Base-by-base conservation (phyloP, 2,113 vertebrate genomes). In the Cyrtonyx montezumae region DNA sequence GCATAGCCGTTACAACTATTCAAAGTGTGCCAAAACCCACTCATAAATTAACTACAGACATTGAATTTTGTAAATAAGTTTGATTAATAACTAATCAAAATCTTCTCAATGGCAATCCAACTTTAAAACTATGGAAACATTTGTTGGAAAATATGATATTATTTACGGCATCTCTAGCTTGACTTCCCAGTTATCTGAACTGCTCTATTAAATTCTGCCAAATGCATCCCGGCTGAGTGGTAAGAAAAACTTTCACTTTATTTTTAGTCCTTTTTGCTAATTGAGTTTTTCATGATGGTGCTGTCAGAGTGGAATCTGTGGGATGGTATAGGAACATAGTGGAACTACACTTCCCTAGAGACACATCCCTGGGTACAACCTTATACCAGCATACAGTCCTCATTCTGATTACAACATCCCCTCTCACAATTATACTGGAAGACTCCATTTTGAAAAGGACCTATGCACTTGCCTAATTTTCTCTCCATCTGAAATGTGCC, bases 1-100 rank as follows among this genome's bases (percentile, higher is more conserved):
- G 23, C 36, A 70, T 66, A 95, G 75, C 49, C 87, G 59, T 90
- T 93, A 87, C 90, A 88, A 88, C 73, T 91, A 34, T 78, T 88
- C 71, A 49, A 91, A 83, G 76, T 53, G 56, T 88, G 93, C 96
- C 96, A 96, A 95, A 79, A 94, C 16, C 75, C 69, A 93, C 91
- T 89, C 84, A 91, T 92, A 95, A 95, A 96, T 94, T 91, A 92
- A 86, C 68, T 93, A 42, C 84, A 91, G 84, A 61, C 84, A 43
- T 28, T 83, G 43, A 80, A 86, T 83, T 75, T 75, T 90, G 82
- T 86, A 95, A 93, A 96, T 90, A 95, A 69, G 16, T 88, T 88
- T 93, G 94, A 88, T 81, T 76, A 94, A 81, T 94, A 94, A 76
- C 51, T 75, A 78, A 90, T 71, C 84, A 95, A 87, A 93, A 67